Conservation (phyloP, 2,888 invertebrate species). For the Drosophila borborema region DNA sequence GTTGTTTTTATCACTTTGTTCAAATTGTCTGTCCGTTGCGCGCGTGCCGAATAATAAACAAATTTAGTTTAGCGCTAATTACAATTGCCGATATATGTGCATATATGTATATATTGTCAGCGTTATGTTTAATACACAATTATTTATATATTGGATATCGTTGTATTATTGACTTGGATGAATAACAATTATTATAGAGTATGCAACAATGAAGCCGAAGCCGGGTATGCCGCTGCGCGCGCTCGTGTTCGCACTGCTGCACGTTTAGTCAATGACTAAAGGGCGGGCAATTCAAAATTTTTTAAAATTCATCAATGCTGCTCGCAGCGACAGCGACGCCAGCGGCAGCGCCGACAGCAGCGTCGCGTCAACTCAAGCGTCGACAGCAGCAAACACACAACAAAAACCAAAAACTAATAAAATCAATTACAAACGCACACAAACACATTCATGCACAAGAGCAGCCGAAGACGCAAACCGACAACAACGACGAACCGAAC, state of each 20-base stretch:
- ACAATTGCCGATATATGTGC: slow-evolving; percentile 36
- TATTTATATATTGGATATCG: background rate
- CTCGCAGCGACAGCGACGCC: slow-evolving; percentile 41
- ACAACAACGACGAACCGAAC: slow-evolving; percentile 40
- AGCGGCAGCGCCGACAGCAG: slow-evolving; percentile 31
- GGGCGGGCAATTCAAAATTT: slow-evolving; percentile 84
- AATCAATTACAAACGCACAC: slow-evolving; percentile 82
- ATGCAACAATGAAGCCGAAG: slow-evolving; percentile 49
- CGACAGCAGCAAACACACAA: slow-evolving; percentile 76
- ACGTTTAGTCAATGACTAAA: slow-evolving; percentile 84
- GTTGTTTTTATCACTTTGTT: slow-evolving; percentile 40
- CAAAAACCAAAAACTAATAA: slow-evolving; percentile 83
- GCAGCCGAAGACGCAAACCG: slow-evolving; percentile 37
- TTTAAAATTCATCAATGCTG: slow-evolving; percentile 82
- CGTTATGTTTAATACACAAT: slow-evolving; percentile 7
- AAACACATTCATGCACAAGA: slow-evolving; percentile 56
- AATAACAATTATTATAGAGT: slow-evolving; percentile 22
- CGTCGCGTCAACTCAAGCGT: slow-evolving; percentile 52
- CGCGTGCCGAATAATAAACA: slow-evolving; percentile 67
- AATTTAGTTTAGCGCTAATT: slow-evolving; percentile 36
- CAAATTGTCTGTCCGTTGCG: slow-evolving; percentile 49
- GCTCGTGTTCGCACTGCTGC: slow-evolving; percentile 81
- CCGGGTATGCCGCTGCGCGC: slow-evolving; percentile 70
- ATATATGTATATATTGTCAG: slow-evolving; percentile 24
- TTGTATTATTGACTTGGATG: slow-evolving; percentile 7